phyloP scores from a whole-genome alignment of 2,113 vertebrate species.

The Regulus satrapa region DNA sequence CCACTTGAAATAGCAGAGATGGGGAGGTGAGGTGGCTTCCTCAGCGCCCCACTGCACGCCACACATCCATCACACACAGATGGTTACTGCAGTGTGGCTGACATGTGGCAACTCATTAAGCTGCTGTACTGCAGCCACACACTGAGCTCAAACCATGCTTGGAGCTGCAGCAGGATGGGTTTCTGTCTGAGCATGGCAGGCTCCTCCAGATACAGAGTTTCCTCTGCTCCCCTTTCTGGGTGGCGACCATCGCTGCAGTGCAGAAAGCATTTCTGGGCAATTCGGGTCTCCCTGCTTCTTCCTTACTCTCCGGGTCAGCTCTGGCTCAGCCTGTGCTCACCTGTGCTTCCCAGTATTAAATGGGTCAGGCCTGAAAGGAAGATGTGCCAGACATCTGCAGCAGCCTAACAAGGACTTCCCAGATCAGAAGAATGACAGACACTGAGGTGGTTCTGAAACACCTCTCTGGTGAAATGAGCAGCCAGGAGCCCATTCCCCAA shows the following conservation, averaged over 20 bases:
- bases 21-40: background rate
- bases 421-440: accelerated
- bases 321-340: background rate
- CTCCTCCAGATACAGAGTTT: background rate
- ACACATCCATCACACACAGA: background rate
- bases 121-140: accelerated
- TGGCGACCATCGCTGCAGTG: accelerated
- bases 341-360: background rate
- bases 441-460: background rate
- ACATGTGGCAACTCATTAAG: background rate
- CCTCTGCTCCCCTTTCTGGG: background rate
- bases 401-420: background rate
- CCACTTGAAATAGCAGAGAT: background rate
- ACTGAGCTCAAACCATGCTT: background rate
- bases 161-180: background rate
- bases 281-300: background rate
- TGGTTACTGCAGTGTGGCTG: accelerated
- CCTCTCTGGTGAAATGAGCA: accelerated
- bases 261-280: accelerated
- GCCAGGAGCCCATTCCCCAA: background rate
- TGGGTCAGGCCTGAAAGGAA: background rate
- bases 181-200: background rate
- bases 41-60: background rate
- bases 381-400: accelerated
- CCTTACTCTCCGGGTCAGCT: background rate